These are phyloP conservation scores for Melolontha melolontha DNA, from an alignment of 2,888 invertebrate species.

Conservation along the genomic window DNA sequence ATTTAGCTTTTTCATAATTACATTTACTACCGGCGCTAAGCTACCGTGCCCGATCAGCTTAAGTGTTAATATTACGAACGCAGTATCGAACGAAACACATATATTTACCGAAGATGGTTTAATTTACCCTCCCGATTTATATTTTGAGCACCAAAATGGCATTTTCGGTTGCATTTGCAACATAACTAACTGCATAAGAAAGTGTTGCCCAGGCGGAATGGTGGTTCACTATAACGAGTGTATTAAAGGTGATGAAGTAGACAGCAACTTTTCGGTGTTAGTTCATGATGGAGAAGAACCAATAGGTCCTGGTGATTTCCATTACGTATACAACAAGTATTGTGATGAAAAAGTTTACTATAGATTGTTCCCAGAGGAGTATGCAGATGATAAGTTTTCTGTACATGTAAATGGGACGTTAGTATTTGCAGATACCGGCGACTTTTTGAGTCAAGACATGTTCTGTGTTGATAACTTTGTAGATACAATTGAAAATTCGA, in stretches of 20 bases:
- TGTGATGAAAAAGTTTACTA: constrained; percentile 12
- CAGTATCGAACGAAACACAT: background rate
- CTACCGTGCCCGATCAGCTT: constrained; percentile 20
- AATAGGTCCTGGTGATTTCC: constrained; percentile 30
- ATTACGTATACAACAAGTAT: constrained; percentile 31
- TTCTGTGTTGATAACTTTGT: constrained; percentile 47
- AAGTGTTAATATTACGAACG: constrained; percentile 21
- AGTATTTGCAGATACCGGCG: constrained; percentile 32
- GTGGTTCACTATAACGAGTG: constrained; percentile 2
- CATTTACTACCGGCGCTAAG: background rate
- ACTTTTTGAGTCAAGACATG: constrained; percentile 29
- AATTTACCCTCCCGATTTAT: constrained; percentile 8
- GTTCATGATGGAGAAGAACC: background rate
- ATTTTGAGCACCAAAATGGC: constrained; percentile 5
- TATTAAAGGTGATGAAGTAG: background rate
- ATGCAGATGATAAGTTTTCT: constrained; percentile 40
- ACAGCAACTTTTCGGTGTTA: background rate
- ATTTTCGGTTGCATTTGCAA: constrained; percentile 28
- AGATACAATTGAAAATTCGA: constrained; percentile 1
- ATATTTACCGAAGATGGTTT: constrained; percentile 14
- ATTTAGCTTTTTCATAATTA: constrained; percentile 10
- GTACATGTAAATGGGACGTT: constrained; percentile 45
- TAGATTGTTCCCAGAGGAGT: constrained; percentile 33
- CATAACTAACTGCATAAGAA: constrained; percentile 22
- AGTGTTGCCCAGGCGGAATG: constrained; percentile 14